Conservation (phyloP, 1,140 invertebrate species). For the Cyphomyrmex costatus region DNA sequence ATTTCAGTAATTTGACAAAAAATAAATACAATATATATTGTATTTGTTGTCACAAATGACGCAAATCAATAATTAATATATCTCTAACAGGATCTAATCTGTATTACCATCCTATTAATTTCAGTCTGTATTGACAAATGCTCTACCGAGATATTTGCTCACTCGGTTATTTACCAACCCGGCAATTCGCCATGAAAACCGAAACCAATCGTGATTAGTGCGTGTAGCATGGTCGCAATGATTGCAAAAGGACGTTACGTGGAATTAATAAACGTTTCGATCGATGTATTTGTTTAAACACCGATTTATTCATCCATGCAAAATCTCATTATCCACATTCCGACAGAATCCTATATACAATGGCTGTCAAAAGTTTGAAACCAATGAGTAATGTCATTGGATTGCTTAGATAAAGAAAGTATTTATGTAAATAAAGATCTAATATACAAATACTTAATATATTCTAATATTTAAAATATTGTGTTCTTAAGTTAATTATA, state of each 20-base stretch:
- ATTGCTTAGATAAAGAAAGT: too few species aligned
- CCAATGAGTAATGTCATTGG: too few species aligned
- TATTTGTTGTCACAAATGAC: neutral
- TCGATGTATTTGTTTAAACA: conserved; percentile 63
- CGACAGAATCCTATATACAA: conserved; percentile 26
- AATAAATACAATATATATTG: too few species aligned
- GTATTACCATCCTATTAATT: conserved; percentile 55
- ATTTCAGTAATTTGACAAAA: conserved; percentile 6
- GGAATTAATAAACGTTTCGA: conserved; percentile 60
- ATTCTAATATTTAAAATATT: too few species aligned
- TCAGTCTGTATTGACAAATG: conserved; percentile 55
- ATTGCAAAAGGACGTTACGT: conserved; percentile 63
- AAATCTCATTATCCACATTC: conserved; percentile 57
- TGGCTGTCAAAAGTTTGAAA: too few species aligned
- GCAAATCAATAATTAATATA: neutral
- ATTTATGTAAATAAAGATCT: too few species aligned
- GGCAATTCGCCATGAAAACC: conserved; percentile 62
- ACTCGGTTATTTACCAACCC: conserved; percentile 58
- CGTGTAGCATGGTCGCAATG: conserved; percentile 54
- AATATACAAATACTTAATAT: too few species aligned
- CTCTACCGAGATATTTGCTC: conserved; percentile 57
- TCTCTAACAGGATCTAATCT: conserved; percentile 50
- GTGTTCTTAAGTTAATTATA: too few species aligned
- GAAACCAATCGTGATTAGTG: conserved; percentile 64
- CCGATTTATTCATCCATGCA: conserved; percentile 25